Percentiles rank a stretch among this genome's conserved stretches.
These are phyloP conservation scores for Microchirus variegatus DNA, from an alignment of 2,797 vertebrate genomes.

Conservation along the genomic window DNA sequence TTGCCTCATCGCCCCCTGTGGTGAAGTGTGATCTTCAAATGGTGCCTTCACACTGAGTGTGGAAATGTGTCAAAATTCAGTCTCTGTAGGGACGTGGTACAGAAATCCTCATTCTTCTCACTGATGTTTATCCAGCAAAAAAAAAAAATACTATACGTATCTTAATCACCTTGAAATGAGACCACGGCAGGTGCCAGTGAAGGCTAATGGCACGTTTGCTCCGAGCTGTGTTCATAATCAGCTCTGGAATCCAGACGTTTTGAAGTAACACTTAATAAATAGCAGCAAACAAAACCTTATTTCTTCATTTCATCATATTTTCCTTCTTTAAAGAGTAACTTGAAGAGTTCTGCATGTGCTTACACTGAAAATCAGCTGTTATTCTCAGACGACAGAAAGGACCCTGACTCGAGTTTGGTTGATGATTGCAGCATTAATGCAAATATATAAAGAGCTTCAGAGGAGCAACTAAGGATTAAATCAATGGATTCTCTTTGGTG, in stretches of 20 bases:
- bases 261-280: slow-evolving; percentile 39
- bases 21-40: slow-evolving; percentile 74
- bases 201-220: slow-evolving; percentile 45
- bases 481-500: slow-evolving; percentile 55
- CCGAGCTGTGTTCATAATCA: slow-evolving; percentile 17
- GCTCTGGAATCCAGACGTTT: slow-evolving; percentile 7
- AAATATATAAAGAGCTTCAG: slow-evolving; percentile 18
- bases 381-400: slow-evolving; percentile 21
- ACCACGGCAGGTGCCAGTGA: slow-evolving; percentile 46
- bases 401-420: slow-evolving; percentile 21
- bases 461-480: slow-evolving; percentile 43
- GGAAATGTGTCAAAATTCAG: slow-evolving; percentile 78
- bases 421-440: slow-evolving; percentile 35
- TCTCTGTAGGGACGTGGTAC: slow-evolving; percentile 50
- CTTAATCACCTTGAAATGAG: slow-evolving; percentile 69
- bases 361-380: slow-evolving; percentile 23
- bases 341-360: background rate
- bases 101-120: slow-evolving; percentile 27
- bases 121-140: slow-evolving; percentile 54
- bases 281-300: slow-evolving; percentile 5
- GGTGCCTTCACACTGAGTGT: slow-evolving; percentile 79
- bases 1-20: slow-evolving; percentile 68
- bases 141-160: slow-evolving; percentile 62
- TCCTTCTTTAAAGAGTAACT: background rate
- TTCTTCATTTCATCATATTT: slow-evolving; percentile 8